Base-by-base conservation (phyloP, 2,797 vertebrate species). In the Sebastes oblongus region DNA sequence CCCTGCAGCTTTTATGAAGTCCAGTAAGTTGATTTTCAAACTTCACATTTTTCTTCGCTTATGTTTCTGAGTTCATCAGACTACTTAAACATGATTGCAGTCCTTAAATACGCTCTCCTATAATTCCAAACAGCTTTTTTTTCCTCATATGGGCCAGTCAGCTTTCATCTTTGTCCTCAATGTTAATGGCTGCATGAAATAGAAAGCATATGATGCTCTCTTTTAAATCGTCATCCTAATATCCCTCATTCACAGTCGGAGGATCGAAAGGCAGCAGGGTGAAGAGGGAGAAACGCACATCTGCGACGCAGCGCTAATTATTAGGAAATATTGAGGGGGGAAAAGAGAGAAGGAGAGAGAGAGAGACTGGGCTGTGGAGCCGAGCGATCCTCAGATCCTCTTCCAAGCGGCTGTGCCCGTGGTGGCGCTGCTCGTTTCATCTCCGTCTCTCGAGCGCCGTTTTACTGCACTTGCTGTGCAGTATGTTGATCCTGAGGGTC, bases 231-330 rank as follows among this genome's bases (percentile, higher is more conserved):
- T 71, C 87, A 71, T 89, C 93, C 81, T 72, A 69, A 86, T 73
- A 65, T 83, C 72, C 80, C 71, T 67, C 83, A 60, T 70, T 91
- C 81, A 66, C 86, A 82, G 89, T 85, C 52, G 1, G 75, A 74
- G 61, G 67, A 67, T n/a, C 50, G 50, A 74, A 56, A 80, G 75
- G 80, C 84, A 54, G 73, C 54, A 62, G 78, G 79, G 70, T 6
- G 82, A 82, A 16, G 77, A 82, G 68, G 80, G 58, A 86, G 75
- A 80, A 74, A 78, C 11, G 81, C 94, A 96, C 96, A 96, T 96
- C 95, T 96, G 96, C 61, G 86, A 83, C 72, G 76, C 96, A 96
- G 95, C 72, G 65, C 92, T 95, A 95, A 96, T 96, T 95, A 95
- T 95, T 90, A 92, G 92, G 92, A 94, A 94, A 92, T 90, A 93